phyloP scores from a whole-genome alignment of 1,140 invertebrate species.

The Pristionchus pacificus region DNA sequence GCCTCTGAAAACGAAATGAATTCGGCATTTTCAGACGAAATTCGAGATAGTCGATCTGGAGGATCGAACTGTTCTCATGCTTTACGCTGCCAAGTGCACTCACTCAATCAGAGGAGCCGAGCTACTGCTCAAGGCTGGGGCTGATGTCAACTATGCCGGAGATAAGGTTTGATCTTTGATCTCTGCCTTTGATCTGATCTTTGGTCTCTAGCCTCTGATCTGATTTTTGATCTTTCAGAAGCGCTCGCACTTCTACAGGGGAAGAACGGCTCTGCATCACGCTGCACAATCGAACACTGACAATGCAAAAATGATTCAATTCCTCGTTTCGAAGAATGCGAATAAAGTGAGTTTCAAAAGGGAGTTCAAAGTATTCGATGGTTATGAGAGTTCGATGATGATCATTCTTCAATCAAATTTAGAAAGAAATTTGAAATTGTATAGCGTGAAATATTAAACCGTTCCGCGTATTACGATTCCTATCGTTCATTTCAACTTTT shows the following conservation, averaged over 20 bases:
- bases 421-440: too few species aligned
- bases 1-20: not conserved
- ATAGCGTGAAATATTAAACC: too few species aligned
- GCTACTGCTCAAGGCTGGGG: not conserved
- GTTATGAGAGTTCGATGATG: not conserved
- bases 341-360: too few species aligned
- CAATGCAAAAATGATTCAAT: not conserved
- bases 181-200: too few species aligned
- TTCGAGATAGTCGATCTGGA: not conserved
- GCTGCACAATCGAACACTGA: not conserved
- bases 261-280: not conserved
- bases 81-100: not conserved
- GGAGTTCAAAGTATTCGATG: too few species aligned
- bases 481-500: too few species aligned
- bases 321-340: not conserved
- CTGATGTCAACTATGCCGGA: not conserved
- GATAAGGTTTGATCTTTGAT: not conserved
- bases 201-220: too few species aligned
- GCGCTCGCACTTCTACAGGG: not conserved
- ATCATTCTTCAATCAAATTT: too few species aligned
- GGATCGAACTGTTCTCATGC: not conserved
- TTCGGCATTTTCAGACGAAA: not conserved
- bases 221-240: not conserved
- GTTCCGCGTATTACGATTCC: too few species aligned
- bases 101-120: not conserved